Percentiles rank a stretch among this genome's conserved stretches.
Evolutionary conservation across 2,888 invertebrate species (phyloP).

Genomic region (Tuberolachnus salignus): DNA sequence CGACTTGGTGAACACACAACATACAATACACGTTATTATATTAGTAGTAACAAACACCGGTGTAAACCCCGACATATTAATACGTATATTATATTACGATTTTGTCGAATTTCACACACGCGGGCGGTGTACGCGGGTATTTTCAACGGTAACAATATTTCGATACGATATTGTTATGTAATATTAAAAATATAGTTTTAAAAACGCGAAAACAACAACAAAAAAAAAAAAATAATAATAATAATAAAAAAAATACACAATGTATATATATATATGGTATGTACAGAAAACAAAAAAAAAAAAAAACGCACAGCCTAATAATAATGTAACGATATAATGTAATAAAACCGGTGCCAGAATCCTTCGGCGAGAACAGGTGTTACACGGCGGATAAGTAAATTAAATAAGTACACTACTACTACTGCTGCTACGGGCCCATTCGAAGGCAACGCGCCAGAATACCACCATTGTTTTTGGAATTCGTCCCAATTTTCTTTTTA

Average conservation of each 20-base stretch:
- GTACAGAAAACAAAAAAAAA: conserved; percentile 16
- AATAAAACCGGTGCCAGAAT: conserved; percentile 32
- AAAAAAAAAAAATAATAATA: too few relatives aligned
- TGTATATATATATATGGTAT: neutral
- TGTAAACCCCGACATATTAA: too few relatives aligned
- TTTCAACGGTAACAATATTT: too few relatives aligned
- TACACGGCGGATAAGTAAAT: conserved; percentile 27
- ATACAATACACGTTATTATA: too few relatives aligned
- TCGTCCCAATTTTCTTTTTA: conserved; percentile 27
- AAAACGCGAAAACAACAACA: neutral
- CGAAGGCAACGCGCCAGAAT: conserved; percentile 25
- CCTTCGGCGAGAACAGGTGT: conserved; percentile 49
- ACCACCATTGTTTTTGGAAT: conserved; percentile 22
- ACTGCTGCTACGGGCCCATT: neutral
- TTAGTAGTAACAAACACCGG: too few relatives aligned
- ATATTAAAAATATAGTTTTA: too few relatives aligned
- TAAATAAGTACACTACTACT: conserved; percentile 16
- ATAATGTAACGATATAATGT: conserved; percentile 10
- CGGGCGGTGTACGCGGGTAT: too few relatives aligned
- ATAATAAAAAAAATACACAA: neutral
- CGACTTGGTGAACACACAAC: too few relatives aligned
- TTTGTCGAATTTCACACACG: too few relatives aligned
- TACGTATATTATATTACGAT: too few relatives aligned
- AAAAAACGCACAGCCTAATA: conserved; percentile 17
- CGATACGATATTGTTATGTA: too few relatives aligned